phyloP scores from a whole-genome alignment of 1,140 invertebrate species.

The Euglossa dilemma region DNA sequence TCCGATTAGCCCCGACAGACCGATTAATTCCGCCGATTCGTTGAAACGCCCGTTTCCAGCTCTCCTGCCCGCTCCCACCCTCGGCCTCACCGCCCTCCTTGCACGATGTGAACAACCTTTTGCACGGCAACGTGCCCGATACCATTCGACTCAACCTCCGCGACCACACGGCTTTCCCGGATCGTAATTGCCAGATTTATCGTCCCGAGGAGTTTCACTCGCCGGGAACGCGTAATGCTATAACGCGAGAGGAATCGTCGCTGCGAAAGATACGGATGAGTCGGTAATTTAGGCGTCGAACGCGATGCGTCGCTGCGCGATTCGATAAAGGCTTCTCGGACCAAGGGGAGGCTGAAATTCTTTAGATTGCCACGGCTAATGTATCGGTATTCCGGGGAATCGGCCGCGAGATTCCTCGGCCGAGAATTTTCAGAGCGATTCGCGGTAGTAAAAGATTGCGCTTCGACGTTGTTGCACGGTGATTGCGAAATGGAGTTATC shows the following conservation, averaged over 20 bases:
- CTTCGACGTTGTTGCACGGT: no score
- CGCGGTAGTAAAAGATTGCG: no score
- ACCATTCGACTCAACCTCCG: not conserved
- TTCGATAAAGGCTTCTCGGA: no score
- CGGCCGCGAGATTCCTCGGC: no score
- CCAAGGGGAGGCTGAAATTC: no score
- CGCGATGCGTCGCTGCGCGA: no score
- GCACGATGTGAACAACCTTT: conserved; percentile 30
- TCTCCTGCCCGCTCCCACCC: not conserved
- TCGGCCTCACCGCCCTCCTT: no score
- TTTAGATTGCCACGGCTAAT: no score
- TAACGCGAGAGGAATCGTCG: not conserved
- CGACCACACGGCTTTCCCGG: not conserved
- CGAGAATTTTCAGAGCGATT: no score
- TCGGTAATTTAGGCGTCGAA: not conserved
- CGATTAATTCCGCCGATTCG: conserved; percentile 58
- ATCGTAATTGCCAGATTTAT: not conserved
- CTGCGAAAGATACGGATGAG: not conserved
- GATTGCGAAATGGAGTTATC: no score
- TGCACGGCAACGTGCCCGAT: not conserved
- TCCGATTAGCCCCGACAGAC: conserved; percentile 43
- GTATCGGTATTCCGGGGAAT: no score
- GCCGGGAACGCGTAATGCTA: not conserved
- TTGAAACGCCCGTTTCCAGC: conserved; percentile 25
- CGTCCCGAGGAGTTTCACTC: not conserved